Evolutionary conservation across 2,888 invertebrate species (phyloP).

Genomic region (Apamea monoglypha): DNA sequence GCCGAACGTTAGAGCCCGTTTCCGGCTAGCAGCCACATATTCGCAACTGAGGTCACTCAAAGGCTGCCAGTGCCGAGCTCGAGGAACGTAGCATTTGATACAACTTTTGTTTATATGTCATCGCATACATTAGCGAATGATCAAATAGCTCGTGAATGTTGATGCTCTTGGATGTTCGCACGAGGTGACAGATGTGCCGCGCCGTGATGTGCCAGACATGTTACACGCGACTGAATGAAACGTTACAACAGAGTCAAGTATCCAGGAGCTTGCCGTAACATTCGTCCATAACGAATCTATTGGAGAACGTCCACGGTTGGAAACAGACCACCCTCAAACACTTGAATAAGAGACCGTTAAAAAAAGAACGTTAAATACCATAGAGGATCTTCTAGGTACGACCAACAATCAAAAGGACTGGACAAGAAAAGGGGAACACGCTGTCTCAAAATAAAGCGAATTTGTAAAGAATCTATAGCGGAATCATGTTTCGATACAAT

Average conservation of each 20-base stretch:
- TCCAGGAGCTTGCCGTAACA: constrained; percentile 7
- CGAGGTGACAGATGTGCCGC: constrained; percentile 42
- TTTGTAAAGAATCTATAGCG: constrained; percentile 51
- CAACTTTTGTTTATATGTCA: constrained; percentile 67
- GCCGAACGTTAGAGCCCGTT: constrained; percentile 80
- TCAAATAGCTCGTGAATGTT: constrained; percentile 62
- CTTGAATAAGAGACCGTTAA: constrained; percentile 6
- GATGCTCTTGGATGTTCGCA: constrained; percentile 43
- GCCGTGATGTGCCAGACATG: constrained; percentile 22
- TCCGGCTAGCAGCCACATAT: constrained; percentile 81
- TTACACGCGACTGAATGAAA: constrained; percentile 1
- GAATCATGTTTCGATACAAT: constrained; percentile 59
- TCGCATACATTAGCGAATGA: constrained; percentile 64
- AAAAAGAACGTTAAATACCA: constrained; percentile 28
- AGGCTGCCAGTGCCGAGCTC: constrained; percentile 53
- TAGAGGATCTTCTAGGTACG: constrained; percentile 12
- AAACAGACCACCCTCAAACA: constrained; percentile 19
- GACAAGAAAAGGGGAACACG: constrained; percentile 41
- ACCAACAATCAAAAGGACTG: constrained; percentile 16
- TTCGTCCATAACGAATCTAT: not conserved
- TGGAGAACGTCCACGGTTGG: not conserved
- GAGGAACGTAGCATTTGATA: constrained; percentile 64
- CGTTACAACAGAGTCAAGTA: constrained; percentile 1
- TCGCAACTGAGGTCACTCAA: constrained; percentile 69
- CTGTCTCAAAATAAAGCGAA: constrained; percentile 30